Evolutionary conservation across 2,113 vertebrate species (phyloP).

Genomic region (Sphyrna mokarran): DNA sequence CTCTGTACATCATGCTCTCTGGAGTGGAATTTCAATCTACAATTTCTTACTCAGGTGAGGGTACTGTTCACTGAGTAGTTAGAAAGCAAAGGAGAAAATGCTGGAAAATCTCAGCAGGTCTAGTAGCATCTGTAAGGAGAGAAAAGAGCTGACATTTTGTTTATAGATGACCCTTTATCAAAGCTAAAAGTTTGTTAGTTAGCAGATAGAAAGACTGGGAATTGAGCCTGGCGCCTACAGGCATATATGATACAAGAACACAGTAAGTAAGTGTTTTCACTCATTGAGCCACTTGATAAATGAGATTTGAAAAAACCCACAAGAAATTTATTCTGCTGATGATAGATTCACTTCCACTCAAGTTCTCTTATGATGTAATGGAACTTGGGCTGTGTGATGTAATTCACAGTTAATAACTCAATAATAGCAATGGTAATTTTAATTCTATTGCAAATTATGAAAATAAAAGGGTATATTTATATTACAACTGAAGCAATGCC

Average conservation of each 20-base stretch:
- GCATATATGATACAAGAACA: background rate
- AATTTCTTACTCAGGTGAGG: too few relatives aligned
- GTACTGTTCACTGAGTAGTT: too few relatives aligned
- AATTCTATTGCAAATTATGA: background rate
- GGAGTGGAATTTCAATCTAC: too few relatives aligned
- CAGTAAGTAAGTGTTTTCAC: background rate
- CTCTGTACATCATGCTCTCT: too few relatives aligned
- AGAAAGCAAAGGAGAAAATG: too few relatives aligned
- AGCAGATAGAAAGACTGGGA: background rate
- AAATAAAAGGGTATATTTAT: background rate
- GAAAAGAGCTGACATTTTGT: too few relatives aligned
- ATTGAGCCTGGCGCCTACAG: background rate
- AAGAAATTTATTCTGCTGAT: background rate
- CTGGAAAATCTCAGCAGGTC: too few relatives aligned
- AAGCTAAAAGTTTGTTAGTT: too few relatives aligned
- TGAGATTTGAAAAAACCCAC: background rate
- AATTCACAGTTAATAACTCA: background rate
- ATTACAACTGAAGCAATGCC: background rate
- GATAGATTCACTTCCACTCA: background rate
- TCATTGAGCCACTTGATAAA: background rate
- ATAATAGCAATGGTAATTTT: background rate
- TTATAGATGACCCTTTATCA: too few relatives aligned
- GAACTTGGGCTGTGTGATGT: background rate
- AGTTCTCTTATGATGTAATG: background rate
- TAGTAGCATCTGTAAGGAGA: too few relatives aligned